phyloP scores from a whole-genome alignment of 2,797 vertebrate genomes.

The Gymnothorax javanicus region DNA sequence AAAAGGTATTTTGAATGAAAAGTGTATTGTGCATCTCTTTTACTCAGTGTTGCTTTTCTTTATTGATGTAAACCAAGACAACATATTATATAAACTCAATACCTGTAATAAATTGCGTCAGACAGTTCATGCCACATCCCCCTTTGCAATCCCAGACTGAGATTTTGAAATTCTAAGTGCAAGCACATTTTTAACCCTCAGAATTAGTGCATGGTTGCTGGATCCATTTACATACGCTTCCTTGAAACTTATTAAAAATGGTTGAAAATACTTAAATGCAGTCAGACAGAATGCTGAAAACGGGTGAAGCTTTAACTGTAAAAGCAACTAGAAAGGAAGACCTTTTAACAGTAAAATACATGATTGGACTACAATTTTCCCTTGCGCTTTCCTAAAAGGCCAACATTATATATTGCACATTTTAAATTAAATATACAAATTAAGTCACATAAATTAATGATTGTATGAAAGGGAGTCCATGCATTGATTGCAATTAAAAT shows the following conservation, averaged over 20 bases:
- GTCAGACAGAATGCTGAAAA: no score
- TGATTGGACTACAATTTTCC: neutral
- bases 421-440: neutral
- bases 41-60: neutral
- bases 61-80: neutral
- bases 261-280: neutral
- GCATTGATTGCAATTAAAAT: neutral
- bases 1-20: constrained; percentile 38
- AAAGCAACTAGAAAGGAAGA: no score
- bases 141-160: no score
- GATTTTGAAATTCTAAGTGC: neutral
- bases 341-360: no score
- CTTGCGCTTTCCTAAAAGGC: neutral
- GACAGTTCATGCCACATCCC: no score
- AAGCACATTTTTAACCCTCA: neutral
- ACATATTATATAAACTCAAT: neutral
- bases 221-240: neutral
- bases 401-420: neutral
- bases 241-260: neutral
- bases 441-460: neutral
- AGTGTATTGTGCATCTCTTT: neutral
- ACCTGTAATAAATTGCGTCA: no score
- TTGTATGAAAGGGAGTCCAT: neutral
- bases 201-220: neutral
- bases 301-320: no score